A percentile compares a stretch with the other conserved stretches of the same genome.
phyloP scores from a whole-genome alignment of 2,888 invertebrate genomes.

The Dicyrtoma fusca region DNA sequence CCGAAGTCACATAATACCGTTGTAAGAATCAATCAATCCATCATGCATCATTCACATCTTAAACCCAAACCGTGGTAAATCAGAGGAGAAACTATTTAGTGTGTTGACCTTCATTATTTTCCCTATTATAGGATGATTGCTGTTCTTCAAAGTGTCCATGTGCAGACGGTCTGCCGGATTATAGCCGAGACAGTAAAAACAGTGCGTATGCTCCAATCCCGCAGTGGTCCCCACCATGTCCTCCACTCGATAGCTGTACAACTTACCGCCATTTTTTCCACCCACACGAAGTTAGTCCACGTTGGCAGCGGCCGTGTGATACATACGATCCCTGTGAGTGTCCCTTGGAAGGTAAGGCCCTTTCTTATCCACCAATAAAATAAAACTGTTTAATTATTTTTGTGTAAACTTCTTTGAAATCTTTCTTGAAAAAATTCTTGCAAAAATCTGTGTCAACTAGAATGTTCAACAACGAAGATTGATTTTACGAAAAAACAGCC shows the following conservation, averaged over 20 bases:
- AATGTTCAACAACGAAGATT: slow-evolving; percentile 44
- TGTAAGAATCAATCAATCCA: too few species aligned
- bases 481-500: slow-evolving; percentile 48
- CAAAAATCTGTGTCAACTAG: slow-evolving; percentile 12
- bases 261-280: slow-evolving; percentile 43
- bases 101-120: too few species aligned
- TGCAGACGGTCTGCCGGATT: slow-evolving; percentile 32
- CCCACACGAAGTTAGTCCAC: slow-evolving; percentile 39
- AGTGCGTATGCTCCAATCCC: slow-evolving; percentile 21
- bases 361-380: neutral
- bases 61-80: too few species aligned
- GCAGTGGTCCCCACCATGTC: slow-evolving; percentile 22
- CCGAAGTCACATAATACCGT: slow-evolving; percentile 30
- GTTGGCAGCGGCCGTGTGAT: slow-evolving; percentile 26
- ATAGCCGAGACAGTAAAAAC: slow-evolving; percentile 38
- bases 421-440: neutral
- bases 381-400: too few species aligned
- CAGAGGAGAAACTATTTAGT: too few species aligned
- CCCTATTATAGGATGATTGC: slow-evolving; percentile 51
- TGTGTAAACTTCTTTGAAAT: neutral
- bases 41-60: too few species aligned
- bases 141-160: slow-evolving; percentile 49
- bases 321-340: slow-evolving; percentile 48
- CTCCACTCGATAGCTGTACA: slow-evolving; percentile 46
- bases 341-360: slow-evolving; percentile 46